Evolutionary conservation across 2,113 vertebrate genomes (phyloP).

Genomic region (Lagenorhynchus albirostris): DNA sequence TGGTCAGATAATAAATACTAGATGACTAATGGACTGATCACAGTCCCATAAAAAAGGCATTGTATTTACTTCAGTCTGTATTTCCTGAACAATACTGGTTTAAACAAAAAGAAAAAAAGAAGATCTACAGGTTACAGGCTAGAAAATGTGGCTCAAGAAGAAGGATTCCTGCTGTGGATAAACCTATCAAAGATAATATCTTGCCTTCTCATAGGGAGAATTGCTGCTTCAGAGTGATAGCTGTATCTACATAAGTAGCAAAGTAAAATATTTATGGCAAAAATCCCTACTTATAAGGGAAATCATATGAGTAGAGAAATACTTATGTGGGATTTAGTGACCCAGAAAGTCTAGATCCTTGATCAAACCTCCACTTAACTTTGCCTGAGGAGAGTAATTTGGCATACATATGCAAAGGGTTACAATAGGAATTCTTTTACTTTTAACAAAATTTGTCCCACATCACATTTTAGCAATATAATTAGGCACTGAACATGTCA

Average conservation of each 20-base stretch:
- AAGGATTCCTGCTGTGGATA: neutral
- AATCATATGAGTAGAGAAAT: neutral
- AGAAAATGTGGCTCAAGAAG: neutral
- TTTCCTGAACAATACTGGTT: neutral
- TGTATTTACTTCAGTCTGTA: neutral
- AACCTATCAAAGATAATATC: neutral
- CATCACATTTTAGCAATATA: neutral
- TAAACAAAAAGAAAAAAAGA: neutral
- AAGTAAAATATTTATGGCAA: neutral
- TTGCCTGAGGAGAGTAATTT: neutral
- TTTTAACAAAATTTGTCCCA: neutral
- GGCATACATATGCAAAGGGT: neutral
- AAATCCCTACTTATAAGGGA: neutral
- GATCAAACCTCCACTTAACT: conserved; percentile 7
- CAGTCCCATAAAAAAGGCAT: neutral
- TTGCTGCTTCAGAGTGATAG: neutral
- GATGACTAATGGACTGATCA: neutral
- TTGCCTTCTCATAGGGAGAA: neutral
- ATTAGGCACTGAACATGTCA: neutral
- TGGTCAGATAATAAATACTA: neutral
- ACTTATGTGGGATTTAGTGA: neutral
- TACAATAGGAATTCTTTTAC: neutral
- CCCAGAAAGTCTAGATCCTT: neutral
- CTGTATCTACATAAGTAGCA: neutral
- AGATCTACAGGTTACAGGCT: neutral